Evolutionary conservation across 2,888 invertebrate species (phyloP), one percentile per base, ranked within the genome.

Genomic region (Enchytraeus crypticus): DNA sequence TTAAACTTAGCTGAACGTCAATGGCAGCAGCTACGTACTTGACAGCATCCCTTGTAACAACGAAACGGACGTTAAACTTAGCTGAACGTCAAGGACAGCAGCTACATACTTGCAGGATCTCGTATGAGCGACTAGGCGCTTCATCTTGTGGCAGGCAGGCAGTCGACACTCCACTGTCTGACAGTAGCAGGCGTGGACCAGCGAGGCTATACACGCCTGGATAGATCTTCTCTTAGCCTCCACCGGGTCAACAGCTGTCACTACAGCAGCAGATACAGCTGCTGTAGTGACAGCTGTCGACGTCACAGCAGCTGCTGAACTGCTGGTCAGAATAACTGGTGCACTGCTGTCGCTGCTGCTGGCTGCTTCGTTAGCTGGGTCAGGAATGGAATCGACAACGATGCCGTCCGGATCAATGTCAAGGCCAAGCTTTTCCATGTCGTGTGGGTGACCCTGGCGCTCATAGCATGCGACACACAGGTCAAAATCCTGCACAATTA

Each of bases 141-240:
- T 98, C 97, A 99, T 98, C 85, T 95, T 97, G 82, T 92, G 90
- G 81, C 98, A 99, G 72, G 93, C 92, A 26, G 92, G 91, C 71
- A 96, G 83, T 64, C 96, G 87, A 81, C 98, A 99, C 82, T 99
- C 98, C 67, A 97, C 97, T 80, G 97, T 95, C 80, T 95, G 95
- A 78, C 96, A 96, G 79, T 92, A 92, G 82, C 96, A 91, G 66
- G 98, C 90, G 83, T 99, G 92, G 72, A 97, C 89, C 84, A 95
- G 82, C 53, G 92, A 91, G 71, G 87, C 86, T 74, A 95, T 95
- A 81, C 93, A 95, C 63, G 92, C 84, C 79, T 95, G 92, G 76
- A 95, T 92, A 68, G 92, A 92, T 67, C 77, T 73, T 72, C 90
- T 89, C 70, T 91, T 84, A 53, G 90, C 90, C 79, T 92, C 92